Evolutionary conservation across 92 coral and sea anemone genomes (phyloP), one percentile per base, ranked within the genome.

Genomic region (Metridium senile): DNA sequence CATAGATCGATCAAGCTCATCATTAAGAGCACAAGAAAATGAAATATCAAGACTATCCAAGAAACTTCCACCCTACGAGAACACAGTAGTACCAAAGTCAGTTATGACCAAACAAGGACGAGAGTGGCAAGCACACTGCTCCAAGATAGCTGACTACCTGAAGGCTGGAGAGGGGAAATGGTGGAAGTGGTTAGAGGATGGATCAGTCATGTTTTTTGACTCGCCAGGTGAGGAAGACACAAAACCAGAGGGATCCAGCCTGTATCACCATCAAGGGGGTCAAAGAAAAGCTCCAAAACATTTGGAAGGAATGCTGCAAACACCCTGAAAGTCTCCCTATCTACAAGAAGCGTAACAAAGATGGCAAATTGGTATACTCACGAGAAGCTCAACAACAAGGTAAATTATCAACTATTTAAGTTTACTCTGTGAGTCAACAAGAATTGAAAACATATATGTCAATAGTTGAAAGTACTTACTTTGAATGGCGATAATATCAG

Each of bases 111-210:
- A 61, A 20, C 26, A 43, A 1, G 68, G 70, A 4, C 61, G 70
- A 9, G 16, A 68, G 54, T 79, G 77, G 77, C 84, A 79, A 23
- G 47, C 84, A 22, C 77, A 79, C 47, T 32, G 68, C 1, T 26
- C 76, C 33, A 79, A 79, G 77, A 79, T 79, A 16, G 17, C 68
- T 58, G 78, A 80, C 54, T 80, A 32, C 28, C 49, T 80, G 11
- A 61, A 39, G 2, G 64, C 78, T 33, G 78, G 72, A 18, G 11
- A n/a, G 32, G 71, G 66, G 25, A 35, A 43, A 13, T 80, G 84
- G 72, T 71, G 84, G 78, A 71, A 71, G 29, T 80, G 78, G 84
- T 33, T 11, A 30, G 78, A 80, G 11, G 84, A 80, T 80, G 84
- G 84, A 2, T 79, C 76, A 29, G 56, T 79, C 53, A 70, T 27